Base-by-base conservation (phyloP, 2,797 vertebrate genomes). In the Lepus townsendii region DNA sequence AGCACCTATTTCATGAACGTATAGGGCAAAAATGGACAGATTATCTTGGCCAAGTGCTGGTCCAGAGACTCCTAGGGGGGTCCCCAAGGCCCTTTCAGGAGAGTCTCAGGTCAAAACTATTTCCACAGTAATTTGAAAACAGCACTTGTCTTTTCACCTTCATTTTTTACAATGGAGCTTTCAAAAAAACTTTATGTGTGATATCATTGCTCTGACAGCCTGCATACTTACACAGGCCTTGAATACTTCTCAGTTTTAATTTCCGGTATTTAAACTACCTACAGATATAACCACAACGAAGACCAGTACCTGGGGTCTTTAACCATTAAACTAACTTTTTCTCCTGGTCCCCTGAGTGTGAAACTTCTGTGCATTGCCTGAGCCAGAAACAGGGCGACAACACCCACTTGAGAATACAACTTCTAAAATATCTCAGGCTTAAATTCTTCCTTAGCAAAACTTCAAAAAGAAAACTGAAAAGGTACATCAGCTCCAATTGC, bases 231-330 rank as follows among this genome's bases (percentile, higher is more conserved):
- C 26, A 57, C 17, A 9, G 52, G 47, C 63, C 83, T 60, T 65
- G 86, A 90, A 93, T 7, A 35, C 7, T 77, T 72, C 69, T 95
- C 65, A 72, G 69, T 79, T 68, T 91, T 83, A 75, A 92, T 35
- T 75, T 71, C 66, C 90, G 47, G 54, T 32, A 60, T 0, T 4
- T 4, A 69, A 76, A 42, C 0, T 69, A 68, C 47, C 78, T 66
- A 32, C 0, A 50, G 4, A 62, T 65, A 73, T 1, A 95, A 69
- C 12, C 68, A 92, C 84, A 47, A 78, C 5, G 10, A 69, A n/a
- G 9, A 79, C 38, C 85, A 83, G n/a, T 22, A 84, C 42, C 77
- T 27, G 32, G 47, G n/a, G 20, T 52, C 71, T 62, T 17, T 47
- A 85, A 47, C 17, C 73, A 52, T 78, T 42, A 42, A 42, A 42